Evolutionary conservation across 2,113 vertebrate genomes (phyloP).

Genomic region (Caracal caracal): DNA sequence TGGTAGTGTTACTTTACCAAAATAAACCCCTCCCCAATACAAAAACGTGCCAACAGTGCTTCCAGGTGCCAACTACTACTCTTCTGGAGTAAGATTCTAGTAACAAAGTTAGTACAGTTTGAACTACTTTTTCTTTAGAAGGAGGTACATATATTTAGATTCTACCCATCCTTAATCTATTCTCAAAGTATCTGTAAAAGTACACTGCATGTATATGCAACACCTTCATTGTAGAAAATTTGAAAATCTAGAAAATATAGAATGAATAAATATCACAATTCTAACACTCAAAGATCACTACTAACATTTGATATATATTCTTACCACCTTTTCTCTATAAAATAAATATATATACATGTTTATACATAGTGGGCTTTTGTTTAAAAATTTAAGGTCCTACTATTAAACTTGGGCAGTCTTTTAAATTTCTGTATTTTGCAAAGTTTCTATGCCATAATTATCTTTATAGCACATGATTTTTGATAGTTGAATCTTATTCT

Average conservation of each 20-base stretch:
- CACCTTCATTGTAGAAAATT: not conserved
- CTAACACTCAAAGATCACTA: not conserved
- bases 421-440: not conserved
- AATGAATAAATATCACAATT: not conserved
- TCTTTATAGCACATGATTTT: not conserved
- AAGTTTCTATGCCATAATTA: not conserved
- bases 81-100: conserved; percentile 70
- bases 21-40: conserved; percentile 70
- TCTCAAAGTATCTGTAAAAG: not conserved
- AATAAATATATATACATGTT: not conserved
- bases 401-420: not conserved
- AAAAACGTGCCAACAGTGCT: conserved; percentile 52
- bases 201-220: not conserved
- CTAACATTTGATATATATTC: not conserved
- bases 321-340: conserved; percentile 7
- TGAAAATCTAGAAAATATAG: not conserved
- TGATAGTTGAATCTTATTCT: not conserved
- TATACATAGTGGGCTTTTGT: not conserved
- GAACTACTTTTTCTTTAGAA: conserved; percentile 57
- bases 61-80: conserved; percentile 62
- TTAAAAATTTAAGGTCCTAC: not conserved
- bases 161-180: conserved; percentile 12
- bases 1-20: conserved; percentile 71
- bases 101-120: conserved; percentile 43
- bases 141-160: not conserved